phyloP scores from a whole-genome alignment of 2,888 invertebrate genomes.

The Nebria brevicollis region DNA sequence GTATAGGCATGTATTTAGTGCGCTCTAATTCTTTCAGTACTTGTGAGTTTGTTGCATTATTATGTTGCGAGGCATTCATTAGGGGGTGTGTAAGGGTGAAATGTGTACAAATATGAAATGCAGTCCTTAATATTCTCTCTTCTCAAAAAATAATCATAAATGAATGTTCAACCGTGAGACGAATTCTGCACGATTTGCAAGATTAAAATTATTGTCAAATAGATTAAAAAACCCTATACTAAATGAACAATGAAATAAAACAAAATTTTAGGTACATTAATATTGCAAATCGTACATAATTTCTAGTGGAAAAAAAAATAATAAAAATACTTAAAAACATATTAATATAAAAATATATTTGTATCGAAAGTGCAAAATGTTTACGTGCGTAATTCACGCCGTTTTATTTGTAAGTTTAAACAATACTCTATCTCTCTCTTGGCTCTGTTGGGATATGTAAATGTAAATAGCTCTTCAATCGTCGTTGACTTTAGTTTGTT shows the following conservation, averaged over 20 bases:
- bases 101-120: conserved; percentile 17
- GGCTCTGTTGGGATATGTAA: conserved; percentile 17
- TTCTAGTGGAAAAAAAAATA: conserved; percentile 31
- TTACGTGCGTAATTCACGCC: neutral
- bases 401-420: neutral
- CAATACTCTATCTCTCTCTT: neutral
- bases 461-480: neutral
- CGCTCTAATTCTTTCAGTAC: conserved; percentile 20
- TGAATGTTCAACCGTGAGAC: conserved; percentile 8
- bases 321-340: conserved; percentile 42
- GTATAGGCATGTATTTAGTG: neutral
- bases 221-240: conserved; percentile 17
- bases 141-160: conserved; percentile 14
- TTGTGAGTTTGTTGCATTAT: conserved; percentile 39
- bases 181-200: conserved; percentile 35
- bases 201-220: conserved; percentile 42
- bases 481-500: neutral
- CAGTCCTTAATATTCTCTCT: conserved; percentile 10
- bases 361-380: neutral
- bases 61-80: conserved; percentile 39
- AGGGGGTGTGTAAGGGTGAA: neutral
- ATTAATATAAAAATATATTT: conserved; percentile 41
- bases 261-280: conserved; percentile 1
- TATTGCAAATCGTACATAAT: conserved; percentile 33
- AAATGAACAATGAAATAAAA: conserved; percentile 30